Conservation (phyloP, 2,888 invertebrate genomes). For the Eilema griseolum region DNA sequence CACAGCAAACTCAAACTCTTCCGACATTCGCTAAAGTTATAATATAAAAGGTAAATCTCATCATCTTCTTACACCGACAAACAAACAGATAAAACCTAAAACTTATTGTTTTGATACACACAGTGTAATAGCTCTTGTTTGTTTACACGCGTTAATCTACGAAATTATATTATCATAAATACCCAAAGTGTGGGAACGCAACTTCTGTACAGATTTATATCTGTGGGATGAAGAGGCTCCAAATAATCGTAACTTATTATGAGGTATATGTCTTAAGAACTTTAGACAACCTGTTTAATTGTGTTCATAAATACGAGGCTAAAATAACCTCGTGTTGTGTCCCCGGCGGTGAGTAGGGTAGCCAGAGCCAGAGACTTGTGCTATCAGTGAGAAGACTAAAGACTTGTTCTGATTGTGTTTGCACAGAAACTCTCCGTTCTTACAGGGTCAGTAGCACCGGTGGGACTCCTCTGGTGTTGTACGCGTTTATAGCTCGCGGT, state of each 20-base stretch:
- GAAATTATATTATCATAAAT: conserved; percentile 4
- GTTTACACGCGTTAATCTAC: background rate
- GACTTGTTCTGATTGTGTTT: no score
- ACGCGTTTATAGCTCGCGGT: no score
- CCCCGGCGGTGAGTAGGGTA: no score
- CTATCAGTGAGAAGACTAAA: no score
- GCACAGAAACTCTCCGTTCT: no score
- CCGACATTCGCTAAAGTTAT: background rate
- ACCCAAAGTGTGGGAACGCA: background rate
- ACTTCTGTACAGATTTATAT: background rate
- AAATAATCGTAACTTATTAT: background rate
- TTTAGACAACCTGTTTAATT: no score
- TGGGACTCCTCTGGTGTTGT: no score
- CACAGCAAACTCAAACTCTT: background rate
- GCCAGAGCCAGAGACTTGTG: no score
- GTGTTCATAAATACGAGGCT: no score
- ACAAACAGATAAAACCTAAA: conserved; percentile 15
- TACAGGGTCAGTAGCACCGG: no score
- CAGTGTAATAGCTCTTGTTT: background rate
- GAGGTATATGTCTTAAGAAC: background rate
- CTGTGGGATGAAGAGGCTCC: background rate
- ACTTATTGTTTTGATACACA: conserved; percentile 19
- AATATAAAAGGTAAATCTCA: background rate
- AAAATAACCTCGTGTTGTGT: no score
- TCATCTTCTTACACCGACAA: background rate